Base-by-base conservation (phyloP, 2,797 vertebrate species). In the Anas flavirostris region DNA sequence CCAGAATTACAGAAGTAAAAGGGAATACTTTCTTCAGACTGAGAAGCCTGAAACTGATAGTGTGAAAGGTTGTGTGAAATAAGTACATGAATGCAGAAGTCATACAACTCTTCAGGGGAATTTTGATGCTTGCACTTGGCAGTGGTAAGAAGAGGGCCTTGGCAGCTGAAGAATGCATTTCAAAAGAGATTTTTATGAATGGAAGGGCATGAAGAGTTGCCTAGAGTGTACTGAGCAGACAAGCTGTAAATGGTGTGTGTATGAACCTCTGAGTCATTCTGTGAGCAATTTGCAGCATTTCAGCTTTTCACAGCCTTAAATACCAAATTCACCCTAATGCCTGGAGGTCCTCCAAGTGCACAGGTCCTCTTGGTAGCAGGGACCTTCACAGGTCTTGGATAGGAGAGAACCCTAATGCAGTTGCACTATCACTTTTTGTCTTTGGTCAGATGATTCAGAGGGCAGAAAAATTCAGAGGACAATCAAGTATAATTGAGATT, bases 191-290 rank as follows among this genome's bases (percentile, higher is more conserved):
- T 87, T 82, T 73, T 62, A 41, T 0, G 4, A 76, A 62, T 12
- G 2, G 13, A 7, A 59, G 16, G 48, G n/a, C 12, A 28, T 4
- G 63, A 80, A 46, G 21, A 43, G 18, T 25, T 80, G 37, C 23
- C 46, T 69, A 37, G 31, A 2, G 1, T 3, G 1, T 66, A 58
- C 19, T 35, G 35, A 59, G 67, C 13, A 69, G 50, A 67, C 9
- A 39, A 50, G 16, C 14, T 92, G 78, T 52, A 79, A 75, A 86
- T 28, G 21, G 18, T 7, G 16, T 17, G 15, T 1, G 0, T 15
- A 29, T 2, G 37, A 78, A 37, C 35, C 70, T 72, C 29, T 0
- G 0, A 91, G 70, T 75, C 28, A 31, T 8, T 23, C 59, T 41
- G 29, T 21, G 68, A 78, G 11, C 31, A 63, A 59, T 56, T 82